These are phyloP conservation scores for Dicycla oo DNA, from an alignment of 2,888 invertebrate genomes.

Conservation along the genomic window DNA sequence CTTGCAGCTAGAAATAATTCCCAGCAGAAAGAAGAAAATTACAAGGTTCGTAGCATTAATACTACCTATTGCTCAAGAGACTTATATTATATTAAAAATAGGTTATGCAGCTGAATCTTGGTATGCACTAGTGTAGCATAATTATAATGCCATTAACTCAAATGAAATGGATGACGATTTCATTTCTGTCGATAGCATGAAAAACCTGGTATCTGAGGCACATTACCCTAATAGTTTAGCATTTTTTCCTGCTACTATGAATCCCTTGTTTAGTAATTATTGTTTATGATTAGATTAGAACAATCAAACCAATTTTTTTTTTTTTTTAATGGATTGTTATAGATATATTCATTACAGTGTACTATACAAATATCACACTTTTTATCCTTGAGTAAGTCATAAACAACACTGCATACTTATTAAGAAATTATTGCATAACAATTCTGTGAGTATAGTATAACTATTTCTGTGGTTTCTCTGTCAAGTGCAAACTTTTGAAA, in stretches of 20 bases:
- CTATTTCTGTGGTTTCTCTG: no score
- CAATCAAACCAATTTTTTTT: neutral
- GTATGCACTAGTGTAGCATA: no score
- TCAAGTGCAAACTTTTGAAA: no score
- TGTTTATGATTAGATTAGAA: slow-evolving; percentile 10
- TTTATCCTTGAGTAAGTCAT: neutral
- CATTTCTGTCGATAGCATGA: neutral
- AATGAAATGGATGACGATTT: neutral
- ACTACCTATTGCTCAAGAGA: neutral
- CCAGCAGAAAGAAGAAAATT: slow-evolving; percentile 90
- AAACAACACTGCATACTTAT: neutral
- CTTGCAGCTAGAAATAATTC: slow-evolving; percentile 90
- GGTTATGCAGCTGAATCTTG: neutral
- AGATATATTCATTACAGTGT: neutral
- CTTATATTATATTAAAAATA: neutral
- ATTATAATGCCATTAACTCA: neutral
- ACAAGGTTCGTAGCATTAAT: slow-evolving; percentile 82
- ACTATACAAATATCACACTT: neutral
- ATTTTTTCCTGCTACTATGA: neutral
- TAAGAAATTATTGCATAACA: no score
- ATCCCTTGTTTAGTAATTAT: neutral
- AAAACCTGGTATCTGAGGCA: neutral
- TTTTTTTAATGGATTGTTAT: slow-evolving; percentile 1
- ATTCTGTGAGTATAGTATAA: no score
- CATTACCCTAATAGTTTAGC: neutral